phyloP scores from a whole-genome alignment of 2,797 vertebrate species.

The Myotis findleyi region DNA sequence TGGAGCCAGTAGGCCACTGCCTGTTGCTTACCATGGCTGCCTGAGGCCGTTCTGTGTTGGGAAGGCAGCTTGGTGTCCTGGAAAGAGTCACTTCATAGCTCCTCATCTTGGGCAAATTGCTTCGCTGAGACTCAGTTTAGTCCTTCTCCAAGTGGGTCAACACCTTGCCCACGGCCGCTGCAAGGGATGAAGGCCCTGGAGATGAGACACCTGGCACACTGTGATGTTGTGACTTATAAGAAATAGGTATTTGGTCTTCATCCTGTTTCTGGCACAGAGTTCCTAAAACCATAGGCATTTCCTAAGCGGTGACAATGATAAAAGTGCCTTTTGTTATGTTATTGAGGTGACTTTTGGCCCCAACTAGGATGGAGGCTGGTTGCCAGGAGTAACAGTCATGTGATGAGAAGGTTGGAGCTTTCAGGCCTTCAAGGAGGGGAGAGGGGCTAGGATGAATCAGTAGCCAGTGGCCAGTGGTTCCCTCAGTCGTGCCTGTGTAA shows the following conservation, averaged over 20 bases:
- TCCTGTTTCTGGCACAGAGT: not conserved
- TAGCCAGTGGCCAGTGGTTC: not conserved
- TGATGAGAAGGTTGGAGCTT: not conserved
- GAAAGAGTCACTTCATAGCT: not conserved
- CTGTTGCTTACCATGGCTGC: not conserved
- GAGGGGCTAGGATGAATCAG: not conserved
- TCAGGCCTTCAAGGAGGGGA: not conserved
- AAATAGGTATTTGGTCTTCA: not conserved
- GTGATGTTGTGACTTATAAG: not conserved
- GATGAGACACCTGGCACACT: not conserved
- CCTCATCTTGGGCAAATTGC: not conserved
- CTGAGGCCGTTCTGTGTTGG: not conserved
- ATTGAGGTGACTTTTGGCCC: not conserved
- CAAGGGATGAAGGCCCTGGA: not conserved
- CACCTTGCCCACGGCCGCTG: not conserved
- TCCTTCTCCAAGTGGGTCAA: not conserved
- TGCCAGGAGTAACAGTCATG: not conserved
- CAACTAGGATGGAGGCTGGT: not conserved
- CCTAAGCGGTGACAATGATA: not conserved
- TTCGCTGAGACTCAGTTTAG: not conserved
- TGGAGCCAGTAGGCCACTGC: not conserved
- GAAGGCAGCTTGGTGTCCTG: not conserved
- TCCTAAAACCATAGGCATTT: not conserved
- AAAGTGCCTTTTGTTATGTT: not conserved
- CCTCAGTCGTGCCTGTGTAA: not conserved